Base-by-base conservation (phyloP, 1,140 invertebrate species). In the Microplitis mediator region DNA sequence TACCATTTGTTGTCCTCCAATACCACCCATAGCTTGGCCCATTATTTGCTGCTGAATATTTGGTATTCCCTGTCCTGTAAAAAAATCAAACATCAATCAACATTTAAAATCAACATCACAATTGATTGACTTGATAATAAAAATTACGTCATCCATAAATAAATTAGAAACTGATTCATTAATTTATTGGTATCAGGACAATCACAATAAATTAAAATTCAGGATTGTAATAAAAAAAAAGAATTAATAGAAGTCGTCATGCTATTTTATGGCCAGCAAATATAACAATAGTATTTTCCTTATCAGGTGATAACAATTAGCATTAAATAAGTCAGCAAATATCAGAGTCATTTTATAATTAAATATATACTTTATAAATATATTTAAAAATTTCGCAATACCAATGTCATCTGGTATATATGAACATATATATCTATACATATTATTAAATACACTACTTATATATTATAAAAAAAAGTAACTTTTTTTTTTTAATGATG, bases 1-100 rank as follows among this genome's bases (percentile, higher is more conserved):
- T 50, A 90, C 88, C 86, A 90, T 89, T 23, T 86, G 88, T 75
- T 89, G 85, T 9, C 87, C 86, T 34, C 88, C 88, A 64, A 90
- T 88, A 13, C 82, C 84, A n/a, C 87, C 85, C 79, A 90, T 84
- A 4, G 86, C 85, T 79, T 89, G 89, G 9, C 87, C 88, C 78
- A 90, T 80, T 80, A 90, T 86, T 84, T 90, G 89, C 72, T 89
- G 88, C 74, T 89, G 89, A 62, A 90, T 85, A 74, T 86, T 88
- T 75, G 87, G 86, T 75, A 86, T 89, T 62, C 83, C 82, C 80
- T 88, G 88, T 45, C 87, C 87, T 85, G 79, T 0, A 45, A 45
- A 45, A 11, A 45, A 45, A 45, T 23, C 2, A 32, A 67, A 72
- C 56, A 60, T 67, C 78, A 61, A 60, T 67, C 78, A 61, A 11